Conservation (phyloP, 2,888 invertebrate genomes). For the Oscheius sp. region DNA sequence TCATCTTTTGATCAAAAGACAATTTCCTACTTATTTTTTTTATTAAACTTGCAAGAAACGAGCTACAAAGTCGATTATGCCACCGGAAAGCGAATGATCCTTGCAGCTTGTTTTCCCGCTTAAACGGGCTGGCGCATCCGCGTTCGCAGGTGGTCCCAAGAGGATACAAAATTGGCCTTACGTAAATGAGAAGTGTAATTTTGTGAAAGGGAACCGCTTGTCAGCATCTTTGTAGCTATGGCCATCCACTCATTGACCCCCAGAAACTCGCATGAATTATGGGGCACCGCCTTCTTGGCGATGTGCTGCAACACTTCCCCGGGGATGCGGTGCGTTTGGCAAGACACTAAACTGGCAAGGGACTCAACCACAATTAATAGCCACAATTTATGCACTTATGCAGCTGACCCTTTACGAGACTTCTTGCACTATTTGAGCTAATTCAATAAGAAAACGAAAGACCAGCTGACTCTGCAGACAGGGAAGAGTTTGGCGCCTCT, state of each 20-base stretch:
- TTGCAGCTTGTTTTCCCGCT: not conserved
- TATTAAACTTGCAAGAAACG: not conserved
- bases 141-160: slow-evolving; percentile 33
- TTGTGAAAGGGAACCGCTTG: slow-evolving; percentile 29
- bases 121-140: not conserved
- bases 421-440: not conserved
- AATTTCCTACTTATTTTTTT: not conserved
- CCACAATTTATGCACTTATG: slow-evolving; percentile 1
- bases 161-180: slow-evolving; percentile 28
- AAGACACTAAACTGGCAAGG: not conserved
- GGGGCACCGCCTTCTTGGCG: slow-evolving; percentile 30
- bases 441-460: slow-evolving; percentile 2
- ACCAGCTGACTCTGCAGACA: not conserved
- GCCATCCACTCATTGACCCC: slow-evolving; percentile 36
- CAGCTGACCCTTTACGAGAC: too few species aligned
- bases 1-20: not conserved
- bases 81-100: not conserved
- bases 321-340: slow-evolving; percentile 16
- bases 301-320: slow-evolving; percentile 34
- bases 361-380: slow-evolving; percentile 3
- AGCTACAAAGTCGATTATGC: not conserved
- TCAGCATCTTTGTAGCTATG: slow-evolving; percentile 33
- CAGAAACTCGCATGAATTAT: slow-evolving; percentile 37
- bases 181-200: slow-evolving; percentile 26
- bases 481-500: too few species aligned